Evolutionary conservation across 2,888 invertebrate genomes (phyloP), one percentile per base, ranked within the genome.

Genomic region (Caenorhabditis imperialis): DNA sequence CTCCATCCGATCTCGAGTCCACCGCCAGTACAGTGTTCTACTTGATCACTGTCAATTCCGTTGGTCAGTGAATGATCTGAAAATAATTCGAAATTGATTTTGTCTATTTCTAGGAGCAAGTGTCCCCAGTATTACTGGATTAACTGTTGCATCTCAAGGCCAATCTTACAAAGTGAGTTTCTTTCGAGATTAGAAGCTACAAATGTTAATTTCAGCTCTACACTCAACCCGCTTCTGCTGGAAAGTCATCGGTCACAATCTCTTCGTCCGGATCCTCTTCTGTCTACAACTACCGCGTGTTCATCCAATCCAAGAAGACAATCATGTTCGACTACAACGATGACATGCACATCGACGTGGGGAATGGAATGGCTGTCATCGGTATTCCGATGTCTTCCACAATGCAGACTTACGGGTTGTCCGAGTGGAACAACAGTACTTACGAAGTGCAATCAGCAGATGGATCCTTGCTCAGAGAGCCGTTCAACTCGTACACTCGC

Each of bases 301-400:
- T 51, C 23, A 30, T 67, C 7, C 67, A 61, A 42, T 67, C 67
- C 0, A 61, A 57, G 7, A 44, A 55, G 5, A 61, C 74, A 2
- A 7, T 74, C 10, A n/a, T 65, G 5, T 51, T 67, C 38, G 42
- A 61, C 25, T 74, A 51, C 25, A 67, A 74, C 37, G 62, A 62
- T 23, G 74, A 74, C 22, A 62, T 61, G 60, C 25, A 30, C 7
- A 74, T 74, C 40, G 74, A 74, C 47, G 67, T 74, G 0, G 74
- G 74, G n/a, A 74, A 74, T 16, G 58, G 55, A 25, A 67, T 74
- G 51, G 57, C 58, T 18, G 50, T 50, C 14, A 61, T 53, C 22
- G 63, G 63, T n/a, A 58, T 72, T 20, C 27, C 23, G 23, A 72
- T 72, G 71, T 51, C 35, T 2, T 51, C 71, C 7, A 58, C 71